Base-by-base conservation (phyloP, 1,140 invertebrate species). In the Melipona quadrifasciata region DNA sequence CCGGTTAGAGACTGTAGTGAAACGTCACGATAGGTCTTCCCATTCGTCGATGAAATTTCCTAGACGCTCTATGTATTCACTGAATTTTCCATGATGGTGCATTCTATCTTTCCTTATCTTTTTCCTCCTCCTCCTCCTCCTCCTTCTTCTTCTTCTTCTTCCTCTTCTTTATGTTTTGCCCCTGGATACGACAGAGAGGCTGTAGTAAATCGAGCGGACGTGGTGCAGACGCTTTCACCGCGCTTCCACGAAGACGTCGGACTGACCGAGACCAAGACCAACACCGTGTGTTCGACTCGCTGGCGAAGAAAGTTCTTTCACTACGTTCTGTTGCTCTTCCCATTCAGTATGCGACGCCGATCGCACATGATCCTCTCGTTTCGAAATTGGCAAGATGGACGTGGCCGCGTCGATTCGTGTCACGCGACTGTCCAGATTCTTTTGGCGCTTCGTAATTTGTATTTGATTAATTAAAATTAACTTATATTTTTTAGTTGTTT, bases 251-350 rank as follows among this genome's bases (percentile, higher is more conserved):
- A 93, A 92, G 86, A 87, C 85, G 73, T 53, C 61, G 51, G 68
- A 90, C 89, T 90, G 89, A 85, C 75, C 83, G 71, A 90, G 68
- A 61, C 24, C 85, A 73, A 80, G 76, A 80, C 80, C 51, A 27
- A 80, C 21, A 12, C 47, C 82, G 57, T 53, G 68, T 82, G 86
- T 85, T 91, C 86, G 78, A 87, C 65, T 67, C 87, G 71, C 86
- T 90, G 86, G 55, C 87, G 91, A 94, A 92, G 93, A 94, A 94
- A 94, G 93, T 94, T 93, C 88, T 91, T 91, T 90, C 89, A 87
- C 85, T 84, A 55, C 86, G 65, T 70, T 78, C 79, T 77, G 82
- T 89, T 86, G 77, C 64, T 57, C 64, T 71, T 89, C 68, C 84
- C 85, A 80, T 90, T 89, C 85, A 85, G 71, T 85, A 82, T 77